Percentiles rank a stretch among this genome's conserved stretches.
Conservation (phyloP, 2,113 vertebrate genomes). For the Chloropsis hardwickii region DNA sequence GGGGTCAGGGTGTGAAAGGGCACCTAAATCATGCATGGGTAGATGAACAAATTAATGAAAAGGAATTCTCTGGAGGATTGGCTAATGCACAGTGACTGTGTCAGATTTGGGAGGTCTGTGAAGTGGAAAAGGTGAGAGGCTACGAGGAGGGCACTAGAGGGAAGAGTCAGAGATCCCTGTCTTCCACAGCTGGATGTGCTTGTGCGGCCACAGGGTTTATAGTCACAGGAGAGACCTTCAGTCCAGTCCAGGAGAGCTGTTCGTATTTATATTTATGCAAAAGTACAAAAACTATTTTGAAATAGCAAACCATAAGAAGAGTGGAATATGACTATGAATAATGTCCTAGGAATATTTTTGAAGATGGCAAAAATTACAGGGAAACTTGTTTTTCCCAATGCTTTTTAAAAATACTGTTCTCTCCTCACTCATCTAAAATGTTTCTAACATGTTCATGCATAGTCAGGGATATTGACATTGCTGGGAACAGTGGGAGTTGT, state of each 20-base stretch:
- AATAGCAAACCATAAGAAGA: background rate
- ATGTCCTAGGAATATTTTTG: background rate
- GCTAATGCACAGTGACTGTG: background rate
- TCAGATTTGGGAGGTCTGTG: background rate
- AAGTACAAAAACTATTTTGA: background rate
- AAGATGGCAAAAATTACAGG: background rate
- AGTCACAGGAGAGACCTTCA: background rate
- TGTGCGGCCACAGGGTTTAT: background rate
- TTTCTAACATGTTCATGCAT: background rate
- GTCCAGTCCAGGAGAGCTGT: background rate
- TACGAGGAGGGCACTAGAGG: rapidly evolving
- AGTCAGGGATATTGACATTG: background rate
- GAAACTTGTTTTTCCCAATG: background rate
- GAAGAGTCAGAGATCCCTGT: background rate
- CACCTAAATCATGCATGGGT: background rate
- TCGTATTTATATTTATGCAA: background rate
- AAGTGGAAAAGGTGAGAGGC: background rate
- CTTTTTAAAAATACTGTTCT: background rate
- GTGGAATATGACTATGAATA: background rate
- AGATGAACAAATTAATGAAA: background rate
- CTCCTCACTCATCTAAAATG: background rate
- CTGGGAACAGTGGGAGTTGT: rapidly evolving
- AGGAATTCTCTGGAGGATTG: background rate
- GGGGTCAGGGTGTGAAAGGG: background rate
- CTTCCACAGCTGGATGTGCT: background rate